Conservation (phyloP, 2,113 vertebrate species). For the Otus sunia region DNA sequence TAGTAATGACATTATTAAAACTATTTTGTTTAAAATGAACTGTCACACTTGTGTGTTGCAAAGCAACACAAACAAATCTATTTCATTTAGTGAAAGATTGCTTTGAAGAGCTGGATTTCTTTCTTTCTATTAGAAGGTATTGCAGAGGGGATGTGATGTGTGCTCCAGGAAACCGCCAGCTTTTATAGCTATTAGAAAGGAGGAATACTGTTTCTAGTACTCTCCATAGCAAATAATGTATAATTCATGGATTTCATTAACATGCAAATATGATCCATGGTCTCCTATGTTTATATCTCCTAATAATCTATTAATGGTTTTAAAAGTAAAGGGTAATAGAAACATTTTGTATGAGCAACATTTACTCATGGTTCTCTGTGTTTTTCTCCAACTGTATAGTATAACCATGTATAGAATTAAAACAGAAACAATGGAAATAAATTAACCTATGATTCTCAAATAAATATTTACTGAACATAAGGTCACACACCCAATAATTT, state of each 20-base stretch:
- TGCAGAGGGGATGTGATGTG: conserved; percentile 59
- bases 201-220: conserved; percentile 70
- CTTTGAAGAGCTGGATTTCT: conserved; percentile 62
- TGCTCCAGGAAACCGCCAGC: conserved; percentile 66
- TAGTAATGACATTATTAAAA: conserved; percentile 76
- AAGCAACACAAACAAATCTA: conserved; percentile 65
- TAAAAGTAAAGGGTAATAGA: conserved; percentile 72
- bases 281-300: conserved; percentile 73
- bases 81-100: conserved; percentile 62
- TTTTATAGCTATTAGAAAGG: conserved; percentile 72
- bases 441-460: conserved; percentile 24
- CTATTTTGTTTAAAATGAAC: conserved; percentile 72
- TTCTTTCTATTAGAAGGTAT: conserved; percentile 33
- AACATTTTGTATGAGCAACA: conserved; percentile 63
- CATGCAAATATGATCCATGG: conserved; percentile 77
- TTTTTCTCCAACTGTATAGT: conserved; percentile 42
- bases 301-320: conserved; percentile 79
- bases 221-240: conserved; percentile 72
- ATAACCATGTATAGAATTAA: conserved; percentile 15
- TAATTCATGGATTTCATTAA: conserved; percentile 79
- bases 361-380: conserved; percentile 28
- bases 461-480: conserved; percentile 28
- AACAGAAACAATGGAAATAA: conserved; percentile 39
- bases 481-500: background rate
- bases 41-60: conserved; percentile 60